phyloP scores from a whole-genome alignment of 2,888 invertebrate species.

The Ophion slaviceki region DNA sequence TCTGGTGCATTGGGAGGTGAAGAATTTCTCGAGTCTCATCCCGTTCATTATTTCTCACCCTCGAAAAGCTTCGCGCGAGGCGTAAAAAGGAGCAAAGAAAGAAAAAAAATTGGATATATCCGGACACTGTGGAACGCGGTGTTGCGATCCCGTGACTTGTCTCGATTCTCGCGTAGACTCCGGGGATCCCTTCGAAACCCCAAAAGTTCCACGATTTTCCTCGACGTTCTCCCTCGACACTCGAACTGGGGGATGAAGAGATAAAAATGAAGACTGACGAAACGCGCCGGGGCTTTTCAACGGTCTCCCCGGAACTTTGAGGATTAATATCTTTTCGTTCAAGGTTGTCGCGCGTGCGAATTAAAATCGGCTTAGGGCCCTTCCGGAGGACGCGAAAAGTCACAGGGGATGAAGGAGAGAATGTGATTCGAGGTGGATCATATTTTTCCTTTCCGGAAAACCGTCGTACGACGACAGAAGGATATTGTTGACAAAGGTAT shows the following conservation, averaged over 20 bases:
- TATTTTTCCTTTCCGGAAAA: too few relatives aligned
- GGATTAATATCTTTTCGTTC: constrained; percentile 34
- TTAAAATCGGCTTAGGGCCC: constrained; percentile 39
- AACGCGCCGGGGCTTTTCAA: background rate
- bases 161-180: constrained; percentile 4
- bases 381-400: constrained; percentile 11
- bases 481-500: too few relatives aligned
- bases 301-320: constrained; percentile 11
- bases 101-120: background rate
- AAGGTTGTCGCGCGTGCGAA: constrained; percentile 12
- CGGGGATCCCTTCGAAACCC: constrained; percentile 22
- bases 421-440: background rate
- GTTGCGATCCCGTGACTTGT: background rate
- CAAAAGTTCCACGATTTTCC: constrained; percentile 31
- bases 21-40: too few relatives aligned
- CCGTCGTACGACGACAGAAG: too few relatives aligned
- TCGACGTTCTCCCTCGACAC: constrained; percentile 4
- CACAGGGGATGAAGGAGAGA: constrained; percentile 5
- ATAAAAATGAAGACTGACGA: constrained; percentile 30
- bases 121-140: background rate
- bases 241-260: constrained; percentile 8
- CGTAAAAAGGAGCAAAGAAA: too few relatives aligned
- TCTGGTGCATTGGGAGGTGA: too few relatives aligned
- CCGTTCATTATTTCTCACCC: background rate
- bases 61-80: background rate